Evolutionary conservation across 1,140 invertebrate species (phyloP).

Genomic region (Andrena cerasifolii): DNA sequence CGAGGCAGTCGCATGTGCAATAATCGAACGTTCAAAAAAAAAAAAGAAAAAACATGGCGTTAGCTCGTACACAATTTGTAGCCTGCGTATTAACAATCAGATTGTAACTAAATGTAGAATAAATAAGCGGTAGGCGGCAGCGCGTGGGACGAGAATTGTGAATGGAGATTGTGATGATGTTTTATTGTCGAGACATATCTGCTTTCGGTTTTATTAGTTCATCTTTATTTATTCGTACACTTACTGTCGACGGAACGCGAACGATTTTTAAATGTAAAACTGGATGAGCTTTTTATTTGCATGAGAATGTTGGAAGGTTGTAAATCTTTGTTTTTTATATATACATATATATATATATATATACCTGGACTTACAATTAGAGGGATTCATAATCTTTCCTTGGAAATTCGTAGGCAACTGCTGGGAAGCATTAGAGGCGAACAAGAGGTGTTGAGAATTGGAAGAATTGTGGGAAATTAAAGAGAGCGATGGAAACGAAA

Average conservation of each 20-base stretch:
- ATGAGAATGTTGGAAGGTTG: too few species aligned
- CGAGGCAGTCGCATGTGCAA: conserved; percentile 24
- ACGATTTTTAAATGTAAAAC: background rate
- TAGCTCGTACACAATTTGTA: conserved; percentile 63
- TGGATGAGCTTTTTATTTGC: background rate
- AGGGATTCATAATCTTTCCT: too few species aligned
- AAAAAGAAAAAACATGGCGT: too few species aligned
- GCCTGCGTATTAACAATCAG: conserved; percentile 74
- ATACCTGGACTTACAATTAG: too few species aligned
- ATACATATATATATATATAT: too few species aligned
- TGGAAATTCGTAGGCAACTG: too few species aligned
- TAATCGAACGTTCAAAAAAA: conserved; percentile 48
- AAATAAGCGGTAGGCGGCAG: conserved; percentile 15
- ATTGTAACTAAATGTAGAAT: conserved; percentile 56
- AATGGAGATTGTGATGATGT: background rate
- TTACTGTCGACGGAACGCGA: background rate
- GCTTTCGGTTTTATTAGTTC: background rate
- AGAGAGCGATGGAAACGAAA: too few species aligned
- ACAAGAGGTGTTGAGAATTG: too few species aligned
- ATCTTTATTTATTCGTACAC: background rate
- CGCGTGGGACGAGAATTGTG: background rate
- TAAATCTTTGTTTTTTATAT: too few species aligned
- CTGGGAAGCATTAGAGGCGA: too few species aligned
- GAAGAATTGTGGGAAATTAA: too few species aligned
- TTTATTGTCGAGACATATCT: background rate